These are phyloP conservation scores for Varanus komodoensis DNA, from an alignment of 2,113 vertebrate species.

Conservation along the genomic window DNA sequence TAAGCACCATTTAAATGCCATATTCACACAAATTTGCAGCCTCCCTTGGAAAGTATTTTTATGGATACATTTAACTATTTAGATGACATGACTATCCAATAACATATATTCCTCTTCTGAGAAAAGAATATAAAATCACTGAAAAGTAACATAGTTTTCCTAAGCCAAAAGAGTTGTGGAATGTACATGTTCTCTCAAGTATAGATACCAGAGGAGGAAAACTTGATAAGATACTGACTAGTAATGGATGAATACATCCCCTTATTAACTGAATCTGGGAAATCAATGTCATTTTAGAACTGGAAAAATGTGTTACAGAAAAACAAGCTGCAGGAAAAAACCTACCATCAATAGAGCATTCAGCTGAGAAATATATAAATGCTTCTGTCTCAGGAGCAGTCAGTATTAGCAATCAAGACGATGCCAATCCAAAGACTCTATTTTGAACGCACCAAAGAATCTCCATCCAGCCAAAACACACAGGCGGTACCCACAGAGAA, in stretches of 20 bases:
- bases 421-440: background rate
- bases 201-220: too few relatives aligned
- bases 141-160: background rate
- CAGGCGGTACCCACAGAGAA: background rate
- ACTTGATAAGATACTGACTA: too few relatives aligned
- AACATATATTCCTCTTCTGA: background rate
- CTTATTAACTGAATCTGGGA: background rate
- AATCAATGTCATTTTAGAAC: background rate
- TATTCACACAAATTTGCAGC: background rate
- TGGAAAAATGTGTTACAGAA: background rate
- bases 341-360: background rate
- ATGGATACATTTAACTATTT: background rate
- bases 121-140: too few relatives aligned
- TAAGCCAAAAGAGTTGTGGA: background rate
- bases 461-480: background rate
- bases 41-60: conserved; percentile 6
- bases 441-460: background rate
- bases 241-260: background rate
- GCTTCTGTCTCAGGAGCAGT: background rate
- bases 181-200: too few relatives aligned
- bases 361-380: rapidly evolving
- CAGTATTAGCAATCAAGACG: rapidly evolving
- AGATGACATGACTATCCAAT: background rate
- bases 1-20: background rate
- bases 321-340: background rate